Conservation (phyloP, 2,113 vertebrate species). For the Vireo altiloquus region DNA sequence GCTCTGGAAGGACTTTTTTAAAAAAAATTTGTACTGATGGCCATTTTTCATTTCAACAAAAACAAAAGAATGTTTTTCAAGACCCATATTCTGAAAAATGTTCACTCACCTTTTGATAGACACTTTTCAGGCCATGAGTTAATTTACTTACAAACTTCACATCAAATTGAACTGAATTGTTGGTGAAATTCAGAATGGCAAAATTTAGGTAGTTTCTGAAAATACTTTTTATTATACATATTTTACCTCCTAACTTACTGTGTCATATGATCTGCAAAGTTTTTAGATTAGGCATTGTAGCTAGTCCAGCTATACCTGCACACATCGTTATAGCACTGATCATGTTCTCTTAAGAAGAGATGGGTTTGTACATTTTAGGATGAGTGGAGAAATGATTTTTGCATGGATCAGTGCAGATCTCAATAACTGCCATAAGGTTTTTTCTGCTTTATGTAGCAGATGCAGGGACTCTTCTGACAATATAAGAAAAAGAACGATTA, state of each 20-base stretch:
- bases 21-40: background rate
- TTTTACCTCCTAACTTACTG: background rate
- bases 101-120: background rate
- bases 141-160: background rate
- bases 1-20: background rate
- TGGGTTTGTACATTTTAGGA: background rate
- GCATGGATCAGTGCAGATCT: background rate
- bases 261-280: background rate
- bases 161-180: background rate
- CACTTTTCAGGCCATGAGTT: background rate
- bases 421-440: background rate
- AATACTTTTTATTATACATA: background rate
- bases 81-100: background rate
- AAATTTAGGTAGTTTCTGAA: background rate
- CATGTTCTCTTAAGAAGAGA: background rate
- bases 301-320: background rate
- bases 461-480: background rate
- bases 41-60: background rate
- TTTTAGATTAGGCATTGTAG: background rate
- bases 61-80: background rate
- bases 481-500: background rate
- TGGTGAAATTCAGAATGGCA: background rate
- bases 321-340: background rate
- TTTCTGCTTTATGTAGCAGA: background rate
- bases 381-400: background rate